Evolutionary conservation across 1,140 invertebrate species (phyloP), one percentile per base, ranked within the genome.

Genomic region (Macrobrachium nipponense): DNA sequence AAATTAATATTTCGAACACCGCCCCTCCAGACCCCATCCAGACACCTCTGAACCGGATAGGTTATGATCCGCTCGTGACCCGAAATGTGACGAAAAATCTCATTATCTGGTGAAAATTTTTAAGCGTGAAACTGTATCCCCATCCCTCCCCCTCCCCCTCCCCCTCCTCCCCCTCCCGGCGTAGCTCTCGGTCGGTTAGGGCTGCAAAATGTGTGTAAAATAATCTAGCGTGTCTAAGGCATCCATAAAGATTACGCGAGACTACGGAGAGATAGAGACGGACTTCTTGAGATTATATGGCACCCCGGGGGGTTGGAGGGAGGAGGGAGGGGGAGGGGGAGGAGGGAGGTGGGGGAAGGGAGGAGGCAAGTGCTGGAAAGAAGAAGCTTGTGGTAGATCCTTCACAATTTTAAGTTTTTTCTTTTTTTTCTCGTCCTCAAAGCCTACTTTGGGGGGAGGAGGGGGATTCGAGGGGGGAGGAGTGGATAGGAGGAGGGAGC

Each of bases 171-270:
- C 51, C 75, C 44, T 44, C 0, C 75, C 7, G 18, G 44, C 73
- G n/a, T 15, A 8, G 23, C 44, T 58, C 18, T 11, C n/a, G 44
- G 15, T 11, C 51, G 20, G 75, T 77, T 59, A 23, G 58, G 75
- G 75, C 58, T 77, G 75, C 75, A 77, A 77, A 77, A 77, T 77
- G 75, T 58, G 75, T 77, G 75, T 77, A 77, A 77, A 77, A 77
- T 77, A 77, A 77, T 77, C 75, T 77, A 51, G 51, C 75, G 75
- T 58, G 75, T 77, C 44, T 58, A 12, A 77, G 75, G 75, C 75
- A 77, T 77, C 75, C 75, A 77, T 77, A 77, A 77, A 77, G 75
- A 77, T 77, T 77, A 77, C 10, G 51, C 75, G 44, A 77, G 75
- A 59, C 75, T 61, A 77, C 43, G 58, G 58, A 60, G 75, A 77